Base-by-base conservation (phyloP, 2,113 vertebrate genomes). In the Callipepla squamata region DNA sequence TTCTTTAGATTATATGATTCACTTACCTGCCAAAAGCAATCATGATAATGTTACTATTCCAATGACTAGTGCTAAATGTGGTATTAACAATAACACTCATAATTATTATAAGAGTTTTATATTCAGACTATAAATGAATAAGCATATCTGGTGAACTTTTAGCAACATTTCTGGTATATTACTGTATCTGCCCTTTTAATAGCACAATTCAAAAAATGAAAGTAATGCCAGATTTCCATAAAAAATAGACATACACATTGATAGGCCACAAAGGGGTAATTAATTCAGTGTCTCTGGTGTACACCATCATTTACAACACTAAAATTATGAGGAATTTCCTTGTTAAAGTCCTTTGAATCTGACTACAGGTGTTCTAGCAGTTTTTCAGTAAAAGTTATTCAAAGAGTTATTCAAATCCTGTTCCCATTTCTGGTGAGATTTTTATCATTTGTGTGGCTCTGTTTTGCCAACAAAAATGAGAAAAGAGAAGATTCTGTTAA, bases 391-490 rank as follows among this genome's bases (percentile, higher is more conserved):
- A 67, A 48, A 88, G 55, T 58, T 58, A 58, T 58, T n/a, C 55
- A n/a, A n/a, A 19, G 62, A 75, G 73, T 93, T 90, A 89, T 90
- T 94, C 77, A 96, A 91, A 94, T 69, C 61, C 53, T 48, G 75
- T 91, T 91, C 82, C 80, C 44, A 53, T 94, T 94, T 96, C 93
- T 96, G 78, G 77, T 91, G 75, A 79, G 94, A 94, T 95, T 95
- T 95, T 91, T 92, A 87, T 94, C 58, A 84, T 89, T 92, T 95
- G 75, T 90, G 75, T 91, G 91, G 89, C 36, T 93, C 88, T 97
- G 93, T 96, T 97, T 96, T 97, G 96, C 89, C 96, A 97, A 97
- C 95, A 97, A 94, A 96, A 93, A 94, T 74, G 92, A 93, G 88
- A 96, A 94, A 93, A 94, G 80, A 95, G 95, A 95, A 97, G 93